Evolutionary conservation across 2,888 invertebrate genomes (phyloP).

Genomic region (Callyntrura sp.): DNA sequence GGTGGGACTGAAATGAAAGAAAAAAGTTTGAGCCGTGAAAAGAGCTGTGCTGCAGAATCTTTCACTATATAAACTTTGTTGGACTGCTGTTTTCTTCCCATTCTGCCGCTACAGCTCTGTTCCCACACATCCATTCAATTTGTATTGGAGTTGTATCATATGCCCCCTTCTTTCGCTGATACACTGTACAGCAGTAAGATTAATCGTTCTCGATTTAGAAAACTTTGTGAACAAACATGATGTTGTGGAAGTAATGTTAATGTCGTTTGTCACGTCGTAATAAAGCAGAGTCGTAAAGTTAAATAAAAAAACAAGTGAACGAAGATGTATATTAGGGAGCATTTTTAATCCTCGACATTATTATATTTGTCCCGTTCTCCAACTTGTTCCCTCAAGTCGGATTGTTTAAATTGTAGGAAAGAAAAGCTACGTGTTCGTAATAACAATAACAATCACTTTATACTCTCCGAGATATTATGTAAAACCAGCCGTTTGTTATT

Average conservation of each 20-base stretch:
- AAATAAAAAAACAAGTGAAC: background rate
- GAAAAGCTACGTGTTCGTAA: slow-evolving; percentile 1
- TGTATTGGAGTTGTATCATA: background rate
- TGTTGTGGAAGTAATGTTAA: background rate
- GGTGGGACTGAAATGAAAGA: slow-evolving; percentile 3
- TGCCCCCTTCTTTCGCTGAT: background rate
- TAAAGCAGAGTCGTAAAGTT: background rate
- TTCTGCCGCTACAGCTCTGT: slow-evolving; percentile 60
- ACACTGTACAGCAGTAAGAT: background rate
- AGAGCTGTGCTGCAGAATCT: background rate
- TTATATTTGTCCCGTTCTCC: too few relatives aligned
- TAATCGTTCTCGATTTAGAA: background rate
- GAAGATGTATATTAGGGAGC: background rate
- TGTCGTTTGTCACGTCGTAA: slow-evolving; percentile 21
- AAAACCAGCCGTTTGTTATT: slow-evolving; percentile 5
- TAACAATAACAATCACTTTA: slow-evolving; percentile 24
- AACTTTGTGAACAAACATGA: background rate
- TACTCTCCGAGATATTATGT: too few relatives aligned
- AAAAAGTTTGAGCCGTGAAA: slow-evolving; percentile 12
- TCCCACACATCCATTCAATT: slow-evolving; percentile 44
- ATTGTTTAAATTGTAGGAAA: too few relatives aligned
- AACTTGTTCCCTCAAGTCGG: too few relatives aligned
- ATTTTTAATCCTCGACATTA: too few relatives aligned
- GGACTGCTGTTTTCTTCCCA: slow-evolving; percentile 32
- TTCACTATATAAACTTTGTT: slow-evolving; percentile 43